Percentiles rank a stretch among this genome's conserved stretches.
phyloP scores from a whole-genome alignment of 2,113 vertebrate species.

The Labeo rohita region DNA sequence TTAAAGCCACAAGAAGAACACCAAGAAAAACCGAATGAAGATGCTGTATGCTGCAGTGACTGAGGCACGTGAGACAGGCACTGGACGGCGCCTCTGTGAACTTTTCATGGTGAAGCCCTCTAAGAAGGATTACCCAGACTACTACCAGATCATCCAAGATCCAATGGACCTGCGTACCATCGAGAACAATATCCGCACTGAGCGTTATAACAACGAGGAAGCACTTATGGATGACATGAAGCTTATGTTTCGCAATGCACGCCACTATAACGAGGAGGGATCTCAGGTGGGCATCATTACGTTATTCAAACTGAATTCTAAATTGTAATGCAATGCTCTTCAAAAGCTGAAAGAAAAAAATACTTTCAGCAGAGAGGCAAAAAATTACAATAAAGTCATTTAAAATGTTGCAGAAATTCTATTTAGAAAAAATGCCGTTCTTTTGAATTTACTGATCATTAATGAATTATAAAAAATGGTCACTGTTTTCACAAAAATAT shows the following conservation, averaged over 20 bases:
- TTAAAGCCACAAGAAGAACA: constrained; percentile 90
- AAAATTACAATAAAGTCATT: background rate
- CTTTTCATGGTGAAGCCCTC: constrained; percentile 98
- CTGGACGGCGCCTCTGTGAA: constrained; percentile 90
- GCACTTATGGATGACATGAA: constrained; percentile 93
- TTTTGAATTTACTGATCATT: too few relatives aligned
- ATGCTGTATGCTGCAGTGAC: constrained; percentile 87
- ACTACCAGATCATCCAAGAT: constrained; percentile 96
- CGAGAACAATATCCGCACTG: constrained; percentile 90
- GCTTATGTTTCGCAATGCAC: constrained; percentile 96
- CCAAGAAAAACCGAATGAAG: constrained; percentile 95
- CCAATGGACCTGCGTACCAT: constrained; percentile 98
- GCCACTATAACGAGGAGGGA: constrained; percentile 98
- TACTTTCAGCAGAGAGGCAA: background rate
- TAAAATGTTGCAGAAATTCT: background rate
- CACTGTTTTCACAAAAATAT: too few relatives aligned
- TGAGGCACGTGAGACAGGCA: constrained; percentile 86
- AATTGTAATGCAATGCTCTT: background rate
- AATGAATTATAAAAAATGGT: too few relatives aligned
- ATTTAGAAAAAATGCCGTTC: too few relatives aligned
- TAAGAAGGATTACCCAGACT: constrained; percentile 98
- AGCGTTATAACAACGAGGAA: constrained; percentile 89
- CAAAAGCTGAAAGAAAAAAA: background rate
- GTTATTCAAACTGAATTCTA: background rate
- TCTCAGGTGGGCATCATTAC: constrained; percentile 83